Percentiles rank a stretch among this genome's conserved stretches.
Conservation (phyloP, 2,113 vertebrate species). For the Zosterops borbonicus region DNA sequence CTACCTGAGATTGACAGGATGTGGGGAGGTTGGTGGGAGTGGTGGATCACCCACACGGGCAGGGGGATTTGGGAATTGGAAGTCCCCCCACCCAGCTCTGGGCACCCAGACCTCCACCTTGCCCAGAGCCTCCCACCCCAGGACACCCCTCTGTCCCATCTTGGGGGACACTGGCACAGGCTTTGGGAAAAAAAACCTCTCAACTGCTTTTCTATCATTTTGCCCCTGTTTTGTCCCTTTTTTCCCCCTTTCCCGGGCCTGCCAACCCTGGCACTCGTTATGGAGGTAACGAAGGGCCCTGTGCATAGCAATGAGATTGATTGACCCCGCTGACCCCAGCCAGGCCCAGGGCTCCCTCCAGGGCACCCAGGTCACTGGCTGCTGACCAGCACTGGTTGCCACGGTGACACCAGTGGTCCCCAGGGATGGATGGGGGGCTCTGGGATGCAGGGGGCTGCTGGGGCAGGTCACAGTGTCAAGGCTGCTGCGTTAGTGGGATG, state of each 20-base stretch:
- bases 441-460: background rate
- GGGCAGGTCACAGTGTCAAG: background rate
- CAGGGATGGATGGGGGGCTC: background rate
- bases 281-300: slow-evolving; percentile 5
- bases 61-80: background rate
- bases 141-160: background rate
- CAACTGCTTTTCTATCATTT: accelerated
- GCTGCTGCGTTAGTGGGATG: background rate
- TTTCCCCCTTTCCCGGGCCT: background rate
- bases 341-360: slow-evolving; percentile 61
- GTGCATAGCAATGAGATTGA: slow-evolving; percentile 75
- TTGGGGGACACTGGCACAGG: accelerated
- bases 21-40: background rate
- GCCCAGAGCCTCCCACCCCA: background rate
- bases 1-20: background rate
- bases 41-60: background rate
- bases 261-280: background rate
- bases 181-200: background rate
- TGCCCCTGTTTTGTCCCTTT: accelerated
- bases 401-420: slow-evolving; percentile 42
- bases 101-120: background rate
- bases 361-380: slow-evolving; percentile 64
- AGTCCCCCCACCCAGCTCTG: accelerated
- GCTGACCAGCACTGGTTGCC: slow-evolving; percentile 71
- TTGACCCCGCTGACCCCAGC: slow-evolving; percentile 67